Evolutionary conservation across 2,113 vertebrate species (phyloP).

Genomic region (Burhinus oedicnemus): DNA sequence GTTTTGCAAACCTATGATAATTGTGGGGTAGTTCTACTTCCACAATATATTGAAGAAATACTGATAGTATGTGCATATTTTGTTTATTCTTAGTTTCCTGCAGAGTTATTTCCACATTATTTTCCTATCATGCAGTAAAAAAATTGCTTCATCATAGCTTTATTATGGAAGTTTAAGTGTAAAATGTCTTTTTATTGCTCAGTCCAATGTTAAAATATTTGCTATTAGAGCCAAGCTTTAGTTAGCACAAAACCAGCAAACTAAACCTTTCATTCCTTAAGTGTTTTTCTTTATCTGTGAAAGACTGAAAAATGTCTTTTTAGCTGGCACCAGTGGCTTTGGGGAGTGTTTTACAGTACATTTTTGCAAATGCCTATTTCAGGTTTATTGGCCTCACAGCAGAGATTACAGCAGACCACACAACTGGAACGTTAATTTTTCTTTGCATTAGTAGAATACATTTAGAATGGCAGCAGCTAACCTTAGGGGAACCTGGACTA

Average conservation of each 20-base stretch:
- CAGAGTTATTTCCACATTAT: background rate
- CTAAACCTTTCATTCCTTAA: constrained; percentile 12
- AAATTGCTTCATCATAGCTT: background rate
- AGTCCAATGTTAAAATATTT: constrained; percentile 1
- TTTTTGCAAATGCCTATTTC: constrained; percentile 23
- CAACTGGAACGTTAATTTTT: constrained; percentile 19
- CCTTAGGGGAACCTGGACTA: background rate
- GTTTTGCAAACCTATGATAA: background rate
- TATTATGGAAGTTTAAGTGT: background rate
- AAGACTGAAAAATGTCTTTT: constrained; percentile 20
- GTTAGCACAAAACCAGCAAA: background rate
- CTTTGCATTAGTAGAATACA: constrained; percentile 2
- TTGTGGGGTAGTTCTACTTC: background rate
- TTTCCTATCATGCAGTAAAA: background rate
- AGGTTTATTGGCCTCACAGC: background rate
- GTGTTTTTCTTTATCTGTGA: constrained; percentile 35
- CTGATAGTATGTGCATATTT: background rate
- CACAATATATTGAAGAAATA: background rate
- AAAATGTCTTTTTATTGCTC: background rate
- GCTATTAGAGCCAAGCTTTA: background rate
- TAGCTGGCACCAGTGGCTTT: constrained; percentile 1
- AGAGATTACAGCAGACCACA: constrained; percentile 39
- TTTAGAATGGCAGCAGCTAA: background rate
- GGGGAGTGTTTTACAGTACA: constrained; percentile 1
- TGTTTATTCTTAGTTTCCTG: background rate